Conservation (phyloP, 2,113 vertebrate genomes). For the Callithrix jacchus region DNA sequence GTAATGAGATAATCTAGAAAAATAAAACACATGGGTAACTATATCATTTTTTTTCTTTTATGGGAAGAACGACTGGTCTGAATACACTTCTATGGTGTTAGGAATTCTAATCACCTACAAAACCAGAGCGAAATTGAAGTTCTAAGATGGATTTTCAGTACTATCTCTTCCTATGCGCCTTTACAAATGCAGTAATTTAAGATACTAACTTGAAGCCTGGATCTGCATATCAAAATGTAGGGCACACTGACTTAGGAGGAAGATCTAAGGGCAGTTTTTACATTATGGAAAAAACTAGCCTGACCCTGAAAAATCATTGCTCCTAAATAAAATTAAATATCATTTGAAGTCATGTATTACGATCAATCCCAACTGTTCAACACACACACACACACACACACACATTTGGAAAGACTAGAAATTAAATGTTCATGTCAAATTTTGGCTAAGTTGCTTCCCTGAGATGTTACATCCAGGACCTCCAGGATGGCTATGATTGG, state of each 20-base stretch:
- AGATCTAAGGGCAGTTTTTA: slow-evolving; percentile 31
- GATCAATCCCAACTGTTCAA: not conserved
- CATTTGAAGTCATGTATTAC: not conserved
- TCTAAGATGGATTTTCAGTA: not conserved
- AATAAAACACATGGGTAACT: slow-evolving; percentile 54
- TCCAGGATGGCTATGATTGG: not conserved
- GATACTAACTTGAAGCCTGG: slow-evolving; percentile 39
- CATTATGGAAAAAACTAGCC: slow-evolving; percentile 12
- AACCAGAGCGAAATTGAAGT: not conserved
- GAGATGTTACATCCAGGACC: not conserved
- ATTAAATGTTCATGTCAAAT: not conserved
- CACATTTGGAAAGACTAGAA: slow-evolving; percentile 18
- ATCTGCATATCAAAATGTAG: not conserved
- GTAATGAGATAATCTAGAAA: slow-evolving; percentile 43
- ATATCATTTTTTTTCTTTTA: slow-evolving; percentile 11
- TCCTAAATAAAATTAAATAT: slow-evolving; percentile 54
- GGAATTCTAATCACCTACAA: slow-evolving; percentile 29
- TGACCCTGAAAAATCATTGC: slow-evolving; percentile 12
- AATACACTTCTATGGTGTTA: not conserved
- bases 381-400: rapidly evolving
- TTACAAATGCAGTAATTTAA: slow-evolving; percentile 16
- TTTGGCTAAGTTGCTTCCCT: slow-evolving; percentile 31
- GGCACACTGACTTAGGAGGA: not conserved
- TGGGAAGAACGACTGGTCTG: not conserved
- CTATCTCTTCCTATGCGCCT: slow-evolving; percentile 24